Conservation (phyloP, 1,140 invertebrate genomes). For the Halyomorpha halys region DNA sequence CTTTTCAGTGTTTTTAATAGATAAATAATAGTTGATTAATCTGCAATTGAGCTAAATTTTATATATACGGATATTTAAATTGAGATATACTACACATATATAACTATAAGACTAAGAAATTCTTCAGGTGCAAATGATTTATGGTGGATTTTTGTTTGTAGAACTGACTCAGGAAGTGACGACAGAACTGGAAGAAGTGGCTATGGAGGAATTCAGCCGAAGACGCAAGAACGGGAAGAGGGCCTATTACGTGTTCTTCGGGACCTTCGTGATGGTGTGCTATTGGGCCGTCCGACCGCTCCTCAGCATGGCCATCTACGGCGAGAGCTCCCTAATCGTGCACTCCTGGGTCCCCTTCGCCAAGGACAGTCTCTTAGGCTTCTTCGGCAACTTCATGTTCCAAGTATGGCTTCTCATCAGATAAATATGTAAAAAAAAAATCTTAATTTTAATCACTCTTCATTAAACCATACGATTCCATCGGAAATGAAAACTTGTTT, state of each 20-base stretch:
- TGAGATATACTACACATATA: too few relatives aligned
- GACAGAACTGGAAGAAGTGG: not conserved
- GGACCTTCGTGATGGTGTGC: not conserved
- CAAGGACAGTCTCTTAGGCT: not conserved
- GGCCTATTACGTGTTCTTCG: not conserved
- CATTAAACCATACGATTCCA: too few relatives aligned
- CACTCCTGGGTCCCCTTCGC: not conserved
- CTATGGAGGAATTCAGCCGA: not conserved
- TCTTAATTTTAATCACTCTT: too few relatives aligned
- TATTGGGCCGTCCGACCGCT: conserved; percentile 1
- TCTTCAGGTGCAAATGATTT: too few relatives aligned
- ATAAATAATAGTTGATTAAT: too few relatives aligned
- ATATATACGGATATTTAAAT: too few relatives aligned
- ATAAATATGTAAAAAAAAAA: too few relatives aligned
- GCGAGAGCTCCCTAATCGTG: not conserved
- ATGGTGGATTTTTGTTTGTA: not conserved
- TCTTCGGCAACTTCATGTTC: conserved; percentile 5
- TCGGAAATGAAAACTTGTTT: too few relatives aligned
- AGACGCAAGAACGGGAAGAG: not conserved
- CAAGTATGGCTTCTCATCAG: too few relatives aligned
- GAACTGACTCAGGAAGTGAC: not conserved
- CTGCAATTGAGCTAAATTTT: too few relatives aligned
- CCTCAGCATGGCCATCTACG: not conserved
- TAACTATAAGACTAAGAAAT: too few relatives aligned
- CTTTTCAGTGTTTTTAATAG: too few relatives aligned